Evolutionary conservation across 2,888 invertebrate genomes (phyloP).

Genomic region (Trichacis sp.): DNA sequence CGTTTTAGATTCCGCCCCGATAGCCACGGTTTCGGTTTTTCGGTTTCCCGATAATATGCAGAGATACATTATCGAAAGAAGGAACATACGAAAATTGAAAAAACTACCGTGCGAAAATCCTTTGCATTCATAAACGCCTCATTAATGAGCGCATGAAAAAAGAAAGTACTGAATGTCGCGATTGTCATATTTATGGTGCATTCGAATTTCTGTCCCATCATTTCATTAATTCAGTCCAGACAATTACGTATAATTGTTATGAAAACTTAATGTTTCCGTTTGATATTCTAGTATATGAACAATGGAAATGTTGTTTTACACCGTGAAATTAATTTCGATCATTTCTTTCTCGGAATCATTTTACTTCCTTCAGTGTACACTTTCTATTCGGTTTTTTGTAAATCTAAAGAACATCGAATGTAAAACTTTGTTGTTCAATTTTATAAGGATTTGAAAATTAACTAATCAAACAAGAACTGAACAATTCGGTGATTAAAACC

Average conservation of each 20-base stretch:
- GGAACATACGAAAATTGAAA: slow-evolving; percentile 7
- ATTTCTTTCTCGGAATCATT: no score
- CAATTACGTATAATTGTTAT: not conserved
- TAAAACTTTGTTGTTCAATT: not conserved
- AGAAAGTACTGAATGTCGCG: not conserved
- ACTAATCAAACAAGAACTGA: not conserved
- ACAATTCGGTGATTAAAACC: not conserved
- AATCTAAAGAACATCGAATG: no score
- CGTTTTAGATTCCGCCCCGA: slow-evolving; percentile 39
- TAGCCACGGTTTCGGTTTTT: slow-evolving; percentile 36
- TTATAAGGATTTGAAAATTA: not conserved
- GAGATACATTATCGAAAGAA: slow-evolving; percentile 26
- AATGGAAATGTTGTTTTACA: not conserved
- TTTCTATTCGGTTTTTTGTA: no score
- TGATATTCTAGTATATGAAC: not conserved
- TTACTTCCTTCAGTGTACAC: no score
- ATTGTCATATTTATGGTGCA: no score
- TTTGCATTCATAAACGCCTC: not conserved
- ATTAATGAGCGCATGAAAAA: not conserved
- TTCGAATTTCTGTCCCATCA: not conserved
- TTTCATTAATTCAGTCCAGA: not conserved
- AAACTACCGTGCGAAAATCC: not conserved
- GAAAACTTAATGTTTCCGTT: not conserved
- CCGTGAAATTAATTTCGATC: no score
- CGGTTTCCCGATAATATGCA: slow-evolving; percentile 29